A percentile compares a stretch with the other conserved stretches of the same genome.
These are phyloP conservation scores for Nebria brevicollis DNA, from an alignment of 2,888 invertebrate genomes.

Conservation along the genomic window DNA sequence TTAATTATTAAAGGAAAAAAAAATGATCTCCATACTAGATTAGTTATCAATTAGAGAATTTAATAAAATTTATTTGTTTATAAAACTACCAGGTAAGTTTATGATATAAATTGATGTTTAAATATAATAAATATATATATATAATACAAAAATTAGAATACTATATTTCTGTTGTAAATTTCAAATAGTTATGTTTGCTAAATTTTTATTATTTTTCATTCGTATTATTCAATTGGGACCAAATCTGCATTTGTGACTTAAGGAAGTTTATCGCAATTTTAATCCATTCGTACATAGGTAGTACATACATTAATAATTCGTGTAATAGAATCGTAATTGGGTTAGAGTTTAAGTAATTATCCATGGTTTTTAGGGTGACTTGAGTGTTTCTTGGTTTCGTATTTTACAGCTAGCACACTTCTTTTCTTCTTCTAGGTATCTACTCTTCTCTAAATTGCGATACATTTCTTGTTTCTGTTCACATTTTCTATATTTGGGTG, in stretches of 20 bases:
- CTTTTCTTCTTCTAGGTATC: neutral
- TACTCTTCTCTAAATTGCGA: neutral
- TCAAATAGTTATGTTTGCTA: neutral
- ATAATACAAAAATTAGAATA: neutral
- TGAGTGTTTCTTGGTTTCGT: too few species aligned
- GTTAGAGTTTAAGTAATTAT: too few species aligned
- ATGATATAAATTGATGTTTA: constrained; percentile 1
- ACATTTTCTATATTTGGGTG: neutral
- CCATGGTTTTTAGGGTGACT: too few species aligned
- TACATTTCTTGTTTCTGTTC: neutral
- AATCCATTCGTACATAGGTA: too few species aligned
- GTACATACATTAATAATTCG: too few species aligned
- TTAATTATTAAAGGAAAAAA: too few species aligned
- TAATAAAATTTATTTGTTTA: neutral
- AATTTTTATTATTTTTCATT: neutral
- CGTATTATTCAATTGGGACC: neutral
- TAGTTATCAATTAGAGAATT: neutral
- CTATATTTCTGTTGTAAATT: neutral
- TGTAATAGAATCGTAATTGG: too few species aligned
- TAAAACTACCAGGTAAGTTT: neutral
- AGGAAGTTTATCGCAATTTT: neutral
- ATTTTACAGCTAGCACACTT: too few species aligned
- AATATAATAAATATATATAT: neutral
- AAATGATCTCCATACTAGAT: neutral
- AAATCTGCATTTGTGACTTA: neutral